phyloP scores from a whole-genome alignment of 2,113 vertebrate genomes.

The Cichladusa arquata region DNA sequence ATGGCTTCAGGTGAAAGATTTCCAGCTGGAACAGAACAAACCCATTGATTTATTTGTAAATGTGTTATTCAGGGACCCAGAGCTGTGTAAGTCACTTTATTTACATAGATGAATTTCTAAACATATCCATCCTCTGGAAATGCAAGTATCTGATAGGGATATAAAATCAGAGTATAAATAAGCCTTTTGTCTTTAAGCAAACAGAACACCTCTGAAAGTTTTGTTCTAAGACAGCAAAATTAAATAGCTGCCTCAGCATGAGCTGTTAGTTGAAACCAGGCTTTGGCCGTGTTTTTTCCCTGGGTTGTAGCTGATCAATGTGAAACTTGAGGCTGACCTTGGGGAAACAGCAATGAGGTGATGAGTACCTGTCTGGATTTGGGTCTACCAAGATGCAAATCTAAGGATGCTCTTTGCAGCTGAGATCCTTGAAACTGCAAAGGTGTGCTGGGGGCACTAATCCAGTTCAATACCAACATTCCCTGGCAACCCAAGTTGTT shows the following conservation, averaged over 20 bases:
- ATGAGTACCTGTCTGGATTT: neutral
- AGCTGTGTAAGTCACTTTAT: neutral
- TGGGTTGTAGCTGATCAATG: neutral
- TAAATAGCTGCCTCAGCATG: neutral
- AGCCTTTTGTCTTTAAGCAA: conserved; percentile 10
- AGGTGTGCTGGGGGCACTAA: neutral
- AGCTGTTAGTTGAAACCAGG: neutral
- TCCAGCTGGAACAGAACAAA: neutral
- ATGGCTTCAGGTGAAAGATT: neutral
- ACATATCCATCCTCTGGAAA: neutral
- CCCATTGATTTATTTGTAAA: neutral
- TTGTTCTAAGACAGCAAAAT: neutral
- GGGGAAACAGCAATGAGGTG: neutral
- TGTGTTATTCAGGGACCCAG: neutral
- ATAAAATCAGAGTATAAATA: neutral
- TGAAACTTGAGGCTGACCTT: neutral
- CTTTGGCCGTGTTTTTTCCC: neutral
- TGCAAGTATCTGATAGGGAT: neutral
- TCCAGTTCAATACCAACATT: neutral
- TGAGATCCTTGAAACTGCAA: neutral
- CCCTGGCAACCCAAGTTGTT: neutral
- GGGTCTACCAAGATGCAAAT: neutral
- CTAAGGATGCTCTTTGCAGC: neutral
- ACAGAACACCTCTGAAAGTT: neutral
- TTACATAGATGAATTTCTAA: neutral